phyloP scores from a whole-genome alignment of 1,140 invertebrate species.

The Trachymyrmex cornetzi region DNA sequence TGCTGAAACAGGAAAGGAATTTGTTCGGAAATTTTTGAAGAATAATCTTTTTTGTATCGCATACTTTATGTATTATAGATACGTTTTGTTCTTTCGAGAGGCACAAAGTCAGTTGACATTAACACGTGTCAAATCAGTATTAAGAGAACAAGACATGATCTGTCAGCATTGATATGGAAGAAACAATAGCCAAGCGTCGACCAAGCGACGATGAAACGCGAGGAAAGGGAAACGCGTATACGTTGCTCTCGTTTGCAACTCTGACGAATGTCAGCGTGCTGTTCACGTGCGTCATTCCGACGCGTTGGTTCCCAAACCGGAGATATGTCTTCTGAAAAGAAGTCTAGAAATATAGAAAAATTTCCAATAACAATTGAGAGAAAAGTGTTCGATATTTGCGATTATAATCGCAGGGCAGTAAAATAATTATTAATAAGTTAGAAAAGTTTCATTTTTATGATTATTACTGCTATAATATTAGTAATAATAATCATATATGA shows the following conservation, averaged over 20 bases:
- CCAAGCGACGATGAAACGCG: constrained; percentile 37
- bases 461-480: no score
- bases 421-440: no score
- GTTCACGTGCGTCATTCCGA: constrained; percentile 15
- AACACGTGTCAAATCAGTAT: constrained; percentile 51
- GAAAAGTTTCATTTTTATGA: no score
- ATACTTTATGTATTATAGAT: background rate
- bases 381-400: no score
- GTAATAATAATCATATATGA: no score
- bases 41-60: constrained; percentile 20
- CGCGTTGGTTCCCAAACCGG: constrained; percentile 16
- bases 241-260: constrained; percentile 35
- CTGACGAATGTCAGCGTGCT: constrained; percentile 38
- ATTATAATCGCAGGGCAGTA: no score
- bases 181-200: constrained; percentile 54
- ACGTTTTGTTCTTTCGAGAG: constrained; percentile 2
- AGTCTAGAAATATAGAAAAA: background rate
- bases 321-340: background rate
- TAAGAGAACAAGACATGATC: constrained; percentile 49
- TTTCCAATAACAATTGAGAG: background rate
- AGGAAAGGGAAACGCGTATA: constrained; percentile 27
- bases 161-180: constrained; percentile 51
- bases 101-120: constrained; percentile 8
- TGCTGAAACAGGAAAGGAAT: background rate
- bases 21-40: constrained; percentile 8